Evolutionary conservation across 1,140 invertebrate genomes (phyloP).

Genomic region (Drosophila nasuta): DNA sequence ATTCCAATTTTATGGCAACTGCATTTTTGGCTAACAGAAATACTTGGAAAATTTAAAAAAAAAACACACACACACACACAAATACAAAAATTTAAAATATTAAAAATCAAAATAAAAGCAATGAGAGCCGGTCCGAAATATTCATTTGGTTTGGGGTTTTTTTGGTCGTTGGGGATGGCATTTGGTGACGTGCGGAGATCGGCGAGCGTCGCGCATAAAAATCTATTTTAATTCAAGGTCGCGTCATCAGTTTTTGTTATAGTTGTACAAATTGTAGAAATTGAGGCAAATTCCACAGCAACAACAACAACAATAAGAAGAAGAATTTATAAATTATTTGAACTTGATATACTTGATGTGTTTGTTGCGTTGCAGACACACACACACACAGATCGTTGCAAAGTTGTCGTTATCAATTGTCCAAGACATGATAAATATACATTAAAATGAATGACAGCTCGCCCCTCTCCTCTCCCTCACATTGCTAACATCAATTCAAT

Average conservation of each 20-base stretch:
- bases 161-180: constrained; percentile 24
- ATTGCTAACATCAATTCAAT: not conserved
- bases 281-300: constrained; percentile 9
- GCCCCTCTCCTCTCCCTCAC: not conserved
- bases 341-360: constrained; percentile 16
- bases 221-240: constrained; percentile 79
- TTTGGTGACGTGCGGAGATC: constrained; percentile 54
- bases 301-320: not conserved
- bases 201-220: constrained; percentile 65
- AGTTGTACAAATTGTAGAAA: constrained; percentile 32
- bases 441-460: not conserved
- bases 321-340: constrained; percentile 5
- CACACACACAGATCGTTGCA: not conserved
- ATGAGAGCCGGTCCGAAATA: constrained; percentile 19
- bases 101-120: not conserved
- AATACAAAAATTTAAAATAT: not conserved
- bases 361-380: not conserved
- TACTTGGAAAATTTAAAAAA: constrained; percentile 11
- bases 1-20: constrained; percentile 34
- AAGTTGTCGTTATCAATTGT: constrained; percentile 22
- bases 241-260: constrained; percentile 63
- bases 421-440: constrained; percentile 5
- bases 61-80: not conserved
- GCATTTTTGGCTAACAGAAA: constrained; percentile 33
- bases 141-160: constrained; percentile 17